Base-by-base conservation (phyloP, 2,113 vertebrate genomes). In the Periophthalmus modestus region DNA sequence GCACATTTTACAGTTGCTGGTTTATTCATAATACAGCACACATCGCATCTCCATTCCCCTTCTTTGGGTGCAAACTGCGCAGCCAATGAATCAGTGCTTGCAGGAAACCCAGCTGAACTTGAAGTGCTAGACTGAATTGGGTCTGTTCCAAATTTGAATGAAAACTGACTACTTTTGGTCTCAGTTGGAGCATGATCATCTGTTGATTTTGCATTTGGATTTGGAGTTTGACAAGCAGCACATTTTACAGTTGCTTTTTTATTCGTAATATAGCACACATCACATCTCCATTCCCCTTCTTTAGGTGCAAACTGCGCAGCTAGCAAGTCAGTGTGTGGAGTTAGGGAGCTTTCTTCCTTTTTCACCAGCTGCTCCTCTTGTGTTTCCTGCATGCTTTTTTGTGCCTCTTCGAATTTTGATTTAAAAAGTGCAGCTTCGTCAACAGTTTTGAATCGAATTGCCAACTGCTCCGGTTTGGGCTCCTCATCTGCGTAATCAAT, bases 391-490 rank as follows among this genome's bases (percentile, higher is more conserved):
- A 95, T 82, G 73, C 93, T 87, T 82, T 67, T 93, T 80, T 98
- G 95, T 10, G 95, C 94, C 73, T 98, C 96, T 81, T 98, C 96
- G 94, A 99, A 99, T 78, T 94, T 97, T 0, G 78, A 83, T 90
- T 97, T 99, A 89, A 99, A 99, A 84, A 95, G 93, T n/a, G 92
- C 74, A 23, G 98, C 97, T 87, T 99, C 98, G 11, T 98, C 97
- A 2, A 90, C 92, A 0, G 97, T 97, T 94, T 99, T 99, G 86
- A 99, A 99, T 71, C 97, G 95, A 81, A 99, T 95, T 68, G 97
- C 98, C 74, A 99, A 92, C 75, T 98, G 98, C 72, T 99, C 98
- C 5, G 93, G 91, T 82, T 96, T 98, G 5, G 96, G 95, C 68
- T 89, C 92, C 83, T 99, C 97, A 54, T 99, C 97, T 18, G 98